Base-by-base conservation (phyloP, 92 coral and sea anemone species). In the Epizoanthus fatuus region DNA sequence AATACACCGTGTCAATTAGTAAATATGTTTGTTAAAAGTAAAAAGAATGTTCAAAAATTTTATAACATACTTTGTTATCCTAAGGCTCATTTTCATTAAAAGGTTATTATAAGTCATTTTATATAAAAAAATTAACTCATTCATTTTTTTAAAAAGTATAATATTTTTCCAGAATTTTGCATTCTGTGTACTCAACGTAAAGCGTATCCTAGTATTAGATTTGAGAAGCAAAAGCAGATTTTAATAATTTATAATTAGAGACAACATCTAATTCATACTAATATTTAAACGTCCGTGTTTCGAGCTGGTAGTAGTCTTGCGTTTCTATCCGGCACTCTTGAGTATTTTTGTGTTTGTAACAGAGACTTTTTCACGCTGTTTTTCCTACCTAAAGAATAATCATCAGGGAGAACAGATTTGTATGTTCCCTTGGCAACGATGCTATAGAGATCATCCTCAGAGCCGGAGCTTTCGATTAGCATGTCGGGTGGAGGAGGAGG, bases 391-490 rank as follows among this genome's bases (percentile, higher is more conserved):
- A 77, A 40, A 45, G 57, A 44, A 13, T 77, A 77, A 62, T 77
- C 70, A 54, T 90, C 96, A 52, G 95, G 93, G 19, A 88, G 92
- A 20, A 88, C 95, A 13, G 95, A 92, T 35, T 80, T 84, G 90
- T 94, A 94, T 53, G 80, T 90, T 74, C 98, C 98, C 91, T 94
- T 94, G 51, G 98, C 95, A 92, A 94, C 98, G 69, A 94, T 93
- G 85, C 98, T 94, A 90, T 92, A 94, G 73, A 94, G 95, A 86
- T 94, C 98, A 76, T 94, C 98, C 52, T 94, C 98, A 54, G 98
- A 94, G 83, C 96, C 96, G 29, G 98, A 94, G 79, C 98, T 94
- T 81, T 94, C 98, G 56, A 91, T 87, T 70, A 88, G 85, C 79
- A 69, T 85, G 52, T 93, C 96, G 79, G 94, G 94, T 88, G 94